Evolutionary conservation across 1,140 invertebrate species (phyloP).

Genomic region (Sminthurides bifidus): DNA sequence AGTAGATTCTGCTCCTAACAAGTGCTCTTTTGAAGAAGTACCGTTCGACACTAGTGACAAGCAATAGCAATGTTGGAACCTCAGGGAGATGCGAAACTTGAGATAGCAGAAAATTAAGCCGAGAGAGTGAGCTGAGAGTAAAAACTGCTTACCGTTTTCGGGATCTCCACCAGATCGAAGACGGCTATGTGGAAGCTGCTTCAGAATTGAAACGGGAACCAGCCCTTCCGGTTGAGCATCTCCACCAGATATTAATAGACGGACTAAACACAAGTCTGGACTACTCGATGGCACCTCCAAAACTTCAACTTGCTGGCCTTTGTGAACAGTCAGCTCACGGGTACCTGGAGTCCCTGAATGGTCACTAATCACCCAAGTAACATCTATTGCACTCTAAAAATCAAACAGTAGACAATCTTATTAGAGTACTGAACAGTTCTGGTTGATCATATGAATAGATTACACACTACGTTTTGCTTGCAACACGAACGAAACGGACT

Average conservation of each 20-base stretch:
- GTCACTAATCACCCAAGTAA: conserved; percentile 77
- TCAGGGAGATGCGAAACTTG: no score
- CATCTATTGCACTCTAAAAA: conserved; percentile 44
- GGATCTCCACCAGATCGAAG: conserved; percentile 19
- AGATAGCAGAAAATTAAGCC: no score
- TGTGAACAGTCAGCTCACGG: conserved; percentile 62
- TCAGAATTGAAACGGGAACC: conserved; percentile 67
- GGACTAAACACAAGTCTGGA: conserved; percentile 42
- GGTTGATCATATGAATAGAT: no score
- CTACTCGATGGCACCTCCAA: conserved; percentile 50
- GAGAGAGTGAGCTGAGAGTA: conserved; percentile 1
- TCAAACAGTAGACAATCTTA: no score
- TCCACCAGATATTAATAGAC: conserved; percentile 41
- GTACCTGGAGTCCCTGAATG: conserved; percentile 54
- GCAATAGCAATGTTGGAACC: no score
- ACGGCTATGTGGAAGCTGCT: conserved; percentile 53
- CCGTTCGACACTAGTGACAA: background rate
- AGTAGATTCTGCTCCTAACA: no score
- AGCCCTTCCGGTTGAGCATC: conserved; percentile 57
- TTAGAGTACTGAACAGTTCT: no score
- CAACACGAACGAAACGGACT: no score
- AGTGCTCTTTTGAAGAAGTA: no score
- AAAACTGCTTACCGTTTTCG: conserved; percentile 32
- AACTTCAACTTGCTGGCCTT: conserved; percentile 85
- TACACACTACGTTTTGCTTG: no score